These are phyloP conservation scores for Muntiacus reevesi DNA, from an alignment of 2,113 vertebrate species.

Conservation along the genomic window DNA sequence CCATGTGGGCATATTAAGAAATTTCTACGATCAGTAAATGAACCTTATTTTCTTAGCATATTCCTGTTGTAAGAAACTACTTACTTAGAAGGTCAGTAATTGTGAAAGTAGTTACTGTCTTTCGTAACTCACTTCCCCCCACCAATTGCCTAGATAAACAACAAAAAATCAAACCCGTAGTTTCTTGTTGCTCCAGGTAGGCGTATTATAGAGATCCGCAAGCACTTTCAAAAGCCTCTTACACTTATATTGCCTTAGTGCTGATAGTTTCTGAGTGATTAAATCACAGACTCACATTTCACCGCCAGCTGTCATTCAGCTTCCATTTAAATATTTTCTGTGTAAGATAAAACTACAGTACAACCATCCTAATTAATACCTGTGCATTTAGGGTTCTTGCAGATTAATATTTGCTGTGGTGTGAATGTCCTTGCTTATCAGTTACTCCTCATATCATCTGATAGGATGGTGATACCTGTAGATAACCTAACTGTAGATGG, in stretches of 20 bases:
- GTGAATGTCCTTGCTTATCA: conserved; percentile 45
- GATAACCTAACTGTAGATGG: neutral
- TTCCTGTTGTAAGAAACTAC: conserved; percentile 39
- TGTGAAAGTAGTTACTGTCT: conserved; percentile 12
- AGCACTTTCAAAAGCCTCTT: conserved; percentile 24
- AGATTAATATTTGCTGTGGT: conserved; percentile 37
- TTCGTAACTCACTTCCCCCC: neutral
- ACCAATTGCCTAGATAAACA: conserved; percentile 11
- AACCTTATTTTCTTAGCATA: conserved; percentile 34
- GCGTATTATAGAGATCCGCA: conserved; percentile 10
- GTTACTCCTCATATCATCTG: conserved; percentile 1
- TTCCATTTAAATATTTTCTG: conserved; percentile 69
- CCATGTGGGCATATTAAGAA: neutral
- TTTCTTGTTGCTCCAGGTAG: conserved; percentile 22
- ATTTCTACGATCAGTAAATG: conserved; percentile 22
- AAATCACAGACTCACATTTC: conserved; percentile 65
- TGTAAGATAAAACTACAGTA: conserved; percentile 67
- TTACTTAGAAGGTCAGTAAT: neutral
- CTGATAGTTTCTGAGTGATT: conserved; percentile 54
- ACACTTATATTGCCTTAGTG: conserved; percentile 40
- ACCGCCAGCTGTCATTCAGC: conserved; percentile 66
- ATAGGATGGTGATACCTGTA: neutral
- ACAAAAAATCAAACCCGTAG: neutral
- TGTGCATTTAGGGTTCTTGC: conserved; percentile 62
- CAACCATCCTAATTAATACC: conserved; percentile 63